Conservation (phyloP, 2,797 vertebrate species). For the Sebastes hopkinsi region DNA sequence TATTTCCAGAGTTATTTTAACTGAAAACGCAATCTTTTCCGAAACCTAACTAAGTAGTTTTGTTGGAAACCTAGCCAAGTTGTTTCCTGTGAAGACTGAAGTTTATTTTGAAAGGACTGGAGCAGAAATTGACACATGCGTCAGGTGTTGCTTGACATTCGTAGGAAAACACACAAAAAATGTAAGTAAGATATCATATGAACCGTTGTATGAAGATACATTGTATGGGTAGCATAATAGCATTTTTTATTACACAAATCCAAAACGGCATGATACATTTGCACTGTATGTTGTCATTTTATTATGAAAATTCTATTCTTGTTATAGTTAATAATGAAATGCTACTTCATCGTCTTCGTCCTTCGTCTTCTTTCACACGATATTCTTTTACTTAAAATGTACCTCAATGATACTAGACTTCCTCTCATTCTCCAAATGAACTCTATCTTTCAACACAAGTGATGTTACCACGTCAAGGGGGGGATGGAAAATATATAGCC, state of each 20-base stretch:
- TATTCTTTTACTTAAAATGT: neutral
- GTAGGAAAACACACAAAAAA: no score
- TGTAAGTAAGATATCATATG: no score
- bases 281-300: neutral
- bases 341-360: no score
- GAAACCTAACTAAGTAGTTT: no score
- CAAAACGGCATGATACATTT: neutral
- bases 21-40: fast-evolving
- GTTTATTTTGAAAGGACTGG: no score
- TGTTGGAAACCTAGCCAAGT: no score
- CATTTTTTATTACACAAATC: neutral
- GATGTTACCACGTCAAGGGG: conserved; percentile 37
- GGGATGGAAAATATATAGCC: conserved; percentile 46
- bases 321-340: neutral
- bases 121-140: fast-evolving
- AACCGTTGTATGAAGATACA: no score
- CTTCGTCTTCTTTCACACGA: neutral
- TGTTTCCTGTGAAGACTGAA: no score
- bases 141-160: fast-evolving
- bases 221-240: neutral
- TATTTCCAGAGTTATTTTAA: no score
- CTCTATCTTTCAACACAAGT: conserved; percentile 29
- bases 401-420: neutral
- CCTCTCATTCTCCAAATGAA: conserved; percentile 31
- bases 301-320: neutral